phyloP scores from a whole-genome alignment of 2,888 invertebrate genomes.

The Thecophora atra region DNA sequence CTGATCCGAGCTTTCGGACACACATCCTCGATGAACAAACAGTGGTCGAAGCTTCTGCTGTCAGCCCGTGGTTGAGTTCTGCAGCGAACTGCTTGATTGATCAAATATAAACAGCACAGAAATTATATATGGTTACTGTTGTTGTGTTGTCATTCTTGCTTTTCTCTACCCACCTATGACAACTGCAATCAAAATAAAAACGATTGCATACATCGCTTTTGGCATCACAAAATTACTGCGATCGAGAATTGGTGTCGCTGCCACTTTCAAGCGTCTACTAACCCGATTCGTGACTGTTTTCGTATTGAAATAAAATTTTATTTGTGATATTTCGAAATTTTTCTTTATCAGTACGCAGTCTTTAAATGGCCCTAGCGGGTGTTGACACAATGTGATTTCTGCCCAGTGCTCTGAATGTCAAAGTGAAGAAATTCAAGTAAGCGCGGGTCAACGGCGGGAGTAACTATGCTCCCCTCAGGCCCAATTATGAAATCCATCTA shows the following conservation, averaged over 20 bases:
- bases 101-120: background rate
- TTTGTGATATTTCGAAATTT: background rate
- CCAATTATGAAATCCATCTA: too few relatives aligned
- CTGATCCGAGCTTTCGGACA: constrained; percentile 72
- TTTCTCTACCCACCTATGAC: background rate
- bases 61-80: background rate
- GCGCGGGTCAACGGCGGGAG: too few relatives aligned
- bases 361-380: background rate
- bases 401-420: too few relatives aligned
- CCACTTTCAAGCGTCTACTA: background rate
- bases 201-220: constrained; percentile 11
- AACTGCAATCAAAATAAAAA: background rate
- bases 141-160: background rate
- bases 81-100: background rate
- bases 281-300: background rate
- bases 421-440: too few relatives aligned
- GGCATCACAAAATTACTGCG: background rate
- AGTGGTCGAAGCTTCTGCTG: constrained; percentile 30
- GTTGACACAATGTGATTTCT: too few relatives aligned
- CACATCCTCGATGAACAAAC: constrained; percentile 49
- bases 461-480: too few relatives aligned
- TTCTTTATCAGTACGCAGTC: background rate
- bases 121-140: background rate
- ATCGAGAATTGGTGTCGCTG: background rate
- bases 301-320: background rate